Evolutionary conservation across 2,888 invertebrate species (phyloP).

Genomic region (Petrolisthes cinctipes): DNA sequence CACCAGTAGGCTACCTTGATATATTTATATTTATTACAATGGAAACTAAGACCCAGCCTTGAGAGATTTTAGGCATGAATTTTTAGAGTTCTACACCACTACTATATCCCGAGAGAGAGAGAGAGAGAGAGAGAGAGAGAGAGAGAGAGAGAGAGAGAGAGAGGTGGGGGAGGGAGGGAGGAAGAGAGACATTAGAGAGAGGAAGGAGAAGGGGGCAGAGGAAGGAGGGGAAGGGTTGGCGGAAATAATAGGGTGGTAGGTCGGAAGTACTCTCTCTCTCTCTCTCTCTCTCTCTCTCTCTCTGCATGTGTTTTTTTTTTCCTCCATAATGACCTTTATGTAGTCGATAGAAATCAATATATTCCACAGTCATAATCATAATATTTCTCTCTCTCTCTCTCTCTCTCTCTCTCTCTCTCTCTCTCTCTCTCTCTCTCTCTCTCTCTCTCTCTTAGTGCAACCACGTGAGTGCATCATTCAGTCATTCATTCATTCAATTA

Average conservation of each 20-base stretch:
- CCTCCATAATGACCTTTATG: not conserved
- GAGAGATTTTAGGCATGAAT: too few species aligned
- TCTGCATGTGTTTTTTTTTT: not conserved
- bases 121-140: not conserved
- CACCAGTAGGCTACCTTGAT: too few species aligned
- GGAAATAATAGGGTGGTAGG: not conserved
- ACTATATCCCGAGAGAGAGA: not conserved
- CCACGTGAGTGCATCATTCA: not conserved
- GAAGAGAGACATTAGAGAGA: not conserved
- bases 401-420: not conserved
- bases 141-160: not conserved
- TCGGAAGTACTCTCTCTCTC: not conserved
- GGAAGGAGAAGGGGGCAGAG: not conserved
- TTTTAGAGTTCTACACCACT: too few species aligned
- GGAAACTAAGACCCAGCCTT: too few species aligned
- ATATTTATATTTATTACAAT: too few species aligned
- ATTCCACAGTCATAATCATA: too few species aligned
- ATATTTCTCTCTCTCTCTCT: not conserved
- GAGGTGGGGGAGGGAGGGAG: not conserved
- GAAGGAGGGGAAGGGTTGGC: not conserved
- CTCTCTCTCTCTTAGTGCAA: not conserved
- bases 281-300: constrained; percentile 1
- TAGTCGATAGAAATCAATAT: too few species aligned
- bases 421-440: not conserved
- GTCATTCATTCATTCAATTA: not conserved